These are phyloP conservation scores for Oreohelix idahoensis DNA, from an alignment of 1,140 invertebrate genomes.

Conservation along the genomic window DNA sequence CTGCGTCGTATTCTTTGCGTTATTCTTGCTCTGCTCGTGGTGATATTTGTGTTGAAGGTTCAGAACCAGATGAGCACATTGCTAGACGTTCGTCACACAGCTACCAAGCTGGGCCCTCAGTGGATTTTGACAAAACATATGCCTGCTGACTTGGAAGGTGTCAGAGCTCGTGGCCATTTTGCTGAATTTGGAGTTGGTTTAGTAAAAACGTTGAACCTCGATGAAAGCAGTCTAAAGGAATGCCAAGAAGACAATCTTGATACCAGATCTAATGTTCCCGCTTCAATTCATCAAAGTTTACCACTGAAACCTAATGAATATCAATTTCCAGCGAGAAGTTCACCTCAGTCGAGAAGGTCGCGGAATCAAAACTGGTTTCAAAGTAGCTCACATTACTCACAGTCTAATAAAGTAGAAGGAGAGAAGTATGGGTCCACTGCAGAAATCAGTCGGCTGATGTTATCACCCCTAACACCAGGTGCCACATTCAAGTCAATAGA, in stretches of 20 bases:
- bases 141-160: not conserved
- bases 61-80: not conserved
- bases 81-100: not conserved
- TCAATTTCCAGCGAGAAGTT: not conserved
- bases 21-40: not conserved
- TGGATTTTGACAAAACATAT: not conserved
- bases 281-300: not conserved
- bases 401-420: not conserved
- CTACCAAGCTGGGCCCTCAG: not conserved
- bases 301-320: not conserved
- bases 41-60: not conserved
- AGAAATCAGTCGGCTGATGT: not conserved
- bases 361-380: not conserved
- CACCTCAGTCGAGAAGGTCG: not conserved
- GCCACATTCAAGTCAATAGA: not conserved
- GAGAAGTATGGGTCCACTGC: not conserved
- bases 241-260: not conserved
- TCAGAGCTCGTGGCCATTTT: not conserved
- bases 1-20: not conserved
- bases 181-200: not conserved
- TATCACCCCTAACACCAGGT: not conserved
- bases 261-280: not conserved
- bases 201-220: not conserved
- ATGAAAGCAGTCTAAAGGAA: not conserved
- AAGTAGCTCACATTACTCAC: not conserved